Base-by-base conservation (phyloP, 2,797 vertebrate genomes). In the Propithecus perrieri region DNA sequence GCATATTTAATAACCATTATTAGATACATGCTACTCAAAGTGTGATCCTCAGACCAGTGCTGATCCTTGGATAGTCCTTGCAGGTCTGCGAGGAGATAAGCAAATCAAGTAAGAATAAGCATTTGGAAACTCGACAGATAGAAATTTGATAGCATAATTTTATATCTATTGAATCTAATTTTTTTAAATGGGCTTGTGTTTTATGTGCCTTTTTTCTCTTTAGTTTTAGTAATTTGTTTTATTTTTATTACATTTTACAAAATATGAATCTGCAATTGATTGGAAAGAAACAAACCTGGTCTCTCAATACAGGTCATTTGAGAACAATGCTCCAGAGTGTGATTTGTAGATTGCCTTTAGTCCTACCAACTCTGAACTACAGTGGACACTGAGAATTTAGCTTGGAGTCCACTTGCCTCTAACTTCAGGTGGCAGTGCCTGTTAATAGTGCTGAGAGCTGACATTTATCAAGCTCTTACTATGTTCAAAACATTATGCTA, bases 201-300 rank as follows among this genome's bases (percentile, higher is more conserved):
- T 92, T 80, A 22, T 43, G n/a, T 94, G 15, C 38, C 43, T 94
- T 72, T 59, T 74, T 69, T 5, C 5, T 17, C 13, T 22, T 33
- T 28, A 74, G 28, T 91, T 85, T 92, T 59, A 38, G 5, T 57
- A 65, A 65, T 86, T 85, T 81, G 33, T 92, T 85, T 94, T 88
- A 81, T 89, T 89, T 86, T 85, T 81, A 43, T 92, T 85, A 85
- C 91, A 81, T 92, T 89, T 92, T 65, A 41, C 18, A 3, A 72
- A 86, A 17, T 50, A 46, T 33, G 43, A 86, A 15, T 38, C 24
- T 93, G 33, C 24, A 72, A 1, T 53, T 18, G 69, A 72, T 83
- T 53, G 6, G 33, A 75, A 86, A 57, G 74, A 61, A 33, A 75
- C 4, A 53, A 67, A 89, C 35, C 38, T 53, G 14, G 2, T 79